phyloP scores from a whole-genome alignment of 30 jellyfish, hydroid and myxozoan species.

The Phacellophora camtschatica region DNA sequence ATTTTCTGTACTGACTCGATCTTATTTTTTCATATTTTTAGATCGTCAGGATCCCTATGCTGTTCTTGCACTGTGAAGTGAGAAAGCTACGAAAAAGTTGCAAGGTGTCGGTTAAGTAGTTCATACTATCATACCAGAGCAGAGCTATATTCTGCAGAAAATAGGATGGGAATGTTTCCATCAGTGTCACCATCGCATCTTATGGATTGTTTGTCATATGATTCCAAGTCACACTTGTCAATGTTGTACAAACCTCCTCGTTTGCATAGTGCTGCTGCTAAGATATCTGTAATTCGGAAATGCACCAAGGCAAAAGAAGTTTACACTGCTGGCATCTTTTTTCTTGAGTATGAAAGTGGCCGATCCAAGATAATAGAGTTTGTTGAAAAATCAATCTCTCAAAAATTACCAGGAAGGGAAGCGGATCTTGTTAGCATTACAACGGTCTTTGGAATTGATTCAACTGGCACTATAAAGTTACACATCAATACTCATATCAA shows the following conservation, averaged over 20 bases:
- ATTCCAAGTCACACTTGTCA: not conserved
- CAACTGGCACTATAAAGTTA: not conserved
- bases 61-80: conserved; percentile 4
- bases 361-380: not conserved
- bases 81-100: conserved; percentile 13
- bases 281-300: not conserved
- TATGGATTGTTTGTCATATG: not conserved
- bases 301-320: not conserved
- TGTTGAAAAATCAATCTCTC: not conserved
- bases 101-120: conserved; percentile 13
- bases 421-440: not conserved
- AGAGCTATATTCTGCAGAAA: conserved; percentile 2
- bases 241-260: conserved; percentile 19
- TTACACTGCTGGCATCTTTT: not conserved
- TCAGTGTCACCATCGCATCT: conserved; percentile 3
- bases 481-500: not conserved
- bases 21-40: not conserved
- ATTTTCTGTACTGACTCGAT: too few species aligned
- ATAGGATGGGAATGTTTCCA: conserved; percentile 37
- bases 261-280: conserved; percentile 26
- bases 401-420: not conserved
- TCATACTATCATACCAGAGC: conserved; percentile 37
- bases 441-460: not conserved
- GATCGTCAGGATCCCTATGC: conserved; percentile 32
- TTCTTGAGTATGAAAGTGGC: not conserved